Evolutionary conservation across 2,797 vertebrate genomes (phyloP).

Genomic region (Falco berigora): DNA sequence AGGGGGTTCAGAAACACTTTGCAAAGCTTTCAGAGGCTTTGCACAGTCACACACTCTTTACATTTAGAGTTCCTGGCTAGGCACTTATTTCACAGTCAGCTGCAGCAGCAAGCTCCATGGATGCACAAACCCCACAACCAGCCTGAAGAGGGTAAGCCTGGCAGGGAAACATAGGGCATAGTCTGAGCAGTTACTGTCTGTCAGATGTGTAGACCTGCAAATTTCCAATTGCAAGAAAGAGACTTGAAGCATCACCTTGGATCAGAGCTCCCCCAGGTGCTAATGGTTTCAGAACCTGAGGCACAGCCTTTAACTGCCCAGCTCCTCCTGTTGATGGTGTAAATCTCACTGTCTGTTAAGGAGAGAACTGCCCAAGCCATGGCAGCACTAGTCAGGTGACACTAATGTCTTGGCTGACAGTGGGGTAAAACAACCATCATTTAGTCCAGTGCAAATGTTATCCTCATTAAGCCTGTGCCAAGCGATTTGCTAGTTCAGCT

Average conservation of each 20-base stretch:
- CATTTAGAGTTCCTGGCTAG: not conserved
- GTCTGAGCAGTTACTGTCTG: not conserved
- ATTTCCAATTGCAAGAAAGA: not conserved
- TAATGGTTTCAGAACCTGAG: not conserved
- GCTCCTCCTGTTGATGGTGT: not conserved
- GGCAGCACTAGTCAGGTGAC: not conserved
- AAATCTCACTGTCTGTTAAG: not conserved
- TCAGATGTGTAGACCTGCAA: not conserved
- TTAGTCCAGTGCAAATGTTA: constrained; percentile 12
- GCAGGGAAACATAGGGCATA: not conserved
- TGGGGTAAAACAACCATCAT: not conserved
- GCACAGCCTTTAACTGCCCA: not conserved
- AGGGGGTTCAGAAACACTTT: not conserved
- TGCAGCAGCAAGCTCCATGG: not conserved
- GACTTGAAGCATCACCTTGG: not conserved
- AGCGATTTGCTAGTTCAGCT: constrained; percentile 60
- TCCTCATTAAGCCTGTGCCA: constrained; percentile 33
- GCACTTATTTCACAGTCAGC: not conserved
- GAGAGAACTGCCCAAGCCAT: not conserved
- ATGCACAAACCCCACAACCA: not conserved
- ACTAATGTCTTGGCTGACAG: not conserved
- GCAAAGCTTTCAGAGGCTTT: not conserved
- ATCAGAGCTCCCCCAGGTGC: not conserved
- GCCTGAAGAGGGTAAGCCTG: not conserved
- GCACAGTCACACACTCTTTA: not conserved